Evolutionary conservation across 2,888 invertebrate genomes (phyloP), one percentile per base, ranked within the genome.

Genomic region (Oscheius sp.): DNA sequence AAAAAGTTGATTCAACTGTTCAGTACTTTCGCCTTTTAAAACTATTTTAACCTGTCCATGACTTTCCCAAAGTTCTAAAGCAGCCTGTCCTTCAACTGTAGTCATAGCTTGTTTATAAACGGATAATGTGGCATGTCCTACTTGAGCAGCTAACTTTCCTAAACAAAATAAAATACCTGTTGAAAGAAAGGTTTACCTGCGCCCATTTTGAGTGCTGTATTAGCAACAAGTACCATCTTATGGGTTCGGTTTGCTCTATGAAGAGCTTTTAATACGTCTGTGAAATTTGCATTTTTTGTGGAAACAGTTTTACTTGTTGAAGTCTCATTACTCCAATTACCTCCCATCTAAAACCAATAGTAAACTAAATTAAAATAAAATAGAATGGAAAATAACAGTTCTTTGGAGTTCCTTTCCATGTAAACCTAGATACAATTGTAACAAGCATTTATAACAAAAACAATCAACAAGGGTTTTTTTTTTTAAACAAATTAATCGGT

Each of bases 161-260:
- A n/a, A n/a, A n/a, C n/a, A n/a, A n/a, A n/a, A n/a, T n/a, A n/a
- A n/a, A n/a, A n/a, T n/a, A n/a, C n/a, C n/a, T n/a, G n/a, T n/a
- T n/a, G n/a, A n/a, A n/a, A n/a, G n/a, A n/a, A n/a, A n/a, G n/a
- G n/a, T n/a, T n/a, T n/a, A 2, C 91, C 91, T 30, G 88, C 86
- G 0, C 90, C 90, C 91, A 91, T 91, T 74, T 89, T 88, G 57
- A 91, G 85, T 32, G 89, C 88, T 47, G 87, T 86, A 84, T 91
- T 91, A 6, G 91, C 90, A 30, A 91, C 89, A 85, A 91, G 90
- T 26, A 90, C 90, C 91, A 91, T 91, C 87, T 91, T 91, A 85
- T 88, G 90, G 0, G 78, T 80, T 8, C 82, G 74, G 9, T 26
- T 41, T 17, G 41, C 38, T 14, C 24, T 14, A 20, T n/a, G n/a